Percentiles rank a stretch among this genome's conserved stretches.
These are phyloP conservation scores for Homalodisca vitripennis DNA, from an alignment of 1,140 invertebrate genomes.

Conservation along the genomic window DNA sequence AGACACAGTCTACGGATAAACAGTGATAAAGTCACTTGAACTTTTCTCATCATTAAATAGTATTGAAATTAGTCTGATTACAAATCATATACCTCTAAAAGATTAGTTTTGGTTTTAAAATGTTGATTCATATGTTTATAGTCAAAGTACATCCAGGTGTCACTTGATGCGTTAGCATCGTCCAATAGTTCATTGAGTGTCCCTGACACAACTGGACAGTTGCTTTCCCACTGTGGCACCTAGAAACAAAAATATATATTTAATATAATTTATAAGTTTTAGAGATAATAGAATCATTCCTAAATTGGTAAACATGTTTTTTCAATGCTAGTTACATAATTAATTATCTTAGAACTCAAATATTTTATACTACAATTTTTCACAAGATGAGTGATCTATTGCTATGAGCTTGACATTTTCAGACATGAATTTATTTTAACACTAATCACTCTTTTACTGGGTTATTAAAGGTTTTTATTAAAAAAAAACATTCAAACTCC, in stretches of 20 bases:
- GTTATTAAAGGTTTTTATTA: too few relatives aligned
- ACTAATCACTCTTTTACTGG: too few relatives aligned
- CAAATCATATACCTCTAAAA: constrained; percentile 1
- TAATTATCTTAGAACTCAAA: too few relatives aligned
- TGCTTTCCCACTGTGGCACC: constrained; percentile 75
- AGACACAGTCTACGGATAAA: constrained; percentile 57
- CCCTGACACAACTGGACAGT: constrained; percentile 55
- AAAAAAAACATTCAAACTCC: too few relatives aligned
- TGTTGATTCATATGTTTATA: constrained; percentile 79
- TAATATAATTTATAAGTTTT: background rate
- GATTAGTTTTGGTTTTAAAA: constrained; percentile 54
- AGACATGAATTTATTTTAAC: too few relatives aligned
- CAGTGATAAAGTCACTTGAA: constrained; percentile 36
- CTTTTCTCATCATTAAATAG: constrained; percentile 36
- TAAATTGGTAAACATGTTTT: background rate
- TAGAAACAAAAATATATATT: constrained; percentile 41
- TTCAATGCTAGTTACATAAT: too few relatives aligned
- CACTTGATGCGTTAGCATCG: constrained; percentile 45
- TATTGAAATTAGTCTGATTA: constrained; percentile 1
- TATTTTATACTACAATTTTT: too few relatives aligned
- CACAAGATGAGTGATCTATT: too few relatives aligned
- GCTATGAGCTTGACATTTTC: too few relatives aligned
- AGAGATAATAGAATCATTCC: background rate
- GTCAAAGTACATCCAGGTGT: constrained; percentile 76
- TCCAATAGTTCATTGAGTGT: constrained; percentile 63